Evolutionary conservation across 2,888 invertebrate species (phyloP), one percentile per base, ranked within the genome.

Genomic region (Trypoxylon attenuatum): DNA sequence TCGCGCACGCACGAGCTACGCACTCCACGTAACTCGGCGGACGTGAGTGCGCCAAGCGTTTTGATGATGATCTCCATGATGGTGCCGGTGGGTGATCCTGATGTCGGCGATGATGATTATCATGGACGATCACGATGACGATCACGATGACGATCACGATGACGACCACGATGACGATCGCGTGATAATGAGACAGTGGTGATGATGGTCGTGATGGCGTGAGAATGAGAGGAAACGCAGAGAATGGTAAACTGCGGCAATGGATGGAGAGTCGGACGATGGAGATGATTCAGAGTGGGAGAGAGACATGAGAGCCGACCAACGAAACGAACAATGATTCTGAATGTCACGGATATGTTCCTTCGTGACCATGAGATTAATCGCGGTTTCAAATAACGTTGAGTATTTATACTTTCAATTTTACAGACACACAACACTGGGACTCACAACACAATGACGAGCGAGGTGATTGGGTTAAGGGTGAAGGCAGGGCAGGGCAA

Each of bases 321-420:
- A 61, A 67, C 69, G 61, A 69, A 69, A 58, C 69, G 60, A 76
- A 57, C 54, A 54, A 73, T 63, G 71, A 68, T 73, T 65, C 29
- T 53, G 62, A 66, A 42, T 55, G 62, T 66, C 70, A 64, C 68
- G 71, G 29, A 27, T 45, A 27, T 52, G 65, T 50, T 52, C 23
- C 42, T 46, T 55, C 65, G 53, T 60, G 67, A 63, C 45, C 52
- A 58, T 59, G 65, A 60, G 15, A 50, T 58, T 45, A 56, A 52
- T 23, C 72, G 71, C 76, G 74, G 16, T 77, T 81, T 73, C 10
- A 78, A 73, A 70, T 83, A 85, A 86, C 85, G 83, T 86, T 86
- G 86, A 86, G 86, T 86, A 86, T 85, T 86, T 85, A 86, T 86
- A 86, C 86, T 86, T 86, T 86, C 86, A 85, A 82, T 80, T 83